Evolutionary conservation across 2,888 invertebrate species (phyloP), one percentile per base, ranked within the genome.

Genomic region (Conistra vaccinii): DNA sequence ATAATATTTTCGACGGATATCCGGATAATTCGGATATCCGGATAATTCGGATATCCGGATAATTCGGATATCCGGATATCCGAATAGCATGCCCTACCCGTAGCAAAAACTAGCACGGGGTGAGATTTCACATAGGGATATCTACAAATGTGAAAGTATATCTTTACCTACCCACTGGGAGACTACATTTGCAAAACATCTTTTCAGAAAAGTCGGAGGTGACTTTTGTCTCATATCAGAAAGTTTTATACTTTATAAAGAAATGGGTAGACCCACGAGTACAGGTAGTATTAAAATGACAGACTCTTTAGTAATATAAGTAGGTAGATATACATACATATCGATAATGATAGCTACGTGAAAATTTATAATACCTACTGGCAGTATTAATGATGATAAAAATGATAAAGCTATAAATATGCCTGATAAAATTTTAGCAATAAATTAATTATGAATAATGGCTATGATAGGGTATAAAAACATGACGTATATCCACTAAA

Each of bases 371-470:
- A 32, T 68, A 60, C 60, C 60, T 68, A 76, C 32, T 53, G 23
- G 5, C 39, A 78, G 3, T 10, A 39, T 78, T 57, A 60, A 71
- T 72, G 51, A 67, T 26, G 48, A 69, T 69, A 58, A 60, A 39
- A 74, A 45, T 69, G 26, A 76, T 65, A 81, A 76, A 81, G 55
- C n/a, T 26, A 58, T 78, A 51, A 69, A 62, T 58, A 45, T 57
- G 23, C 32, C 53, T 23, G 73, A 78, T 68, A 73, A 70, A 55
- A 60, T 61, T 65, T 73, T 63, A 10, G 62, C 61, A 29, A 73
- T 70, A 81, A 78, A 70, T 70, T 48, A 32, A 62, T 48, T 45
- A 68, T 35, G 53, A 68, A 65, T 71, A 35, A 76, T 65, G 10
- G 39, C 62, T 55, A 14, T 32, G 51, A 45, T 60, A 68, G 51